A percentile compares a stretch with the other conserved stretches of the same genome.
Evolutionary conservation across 1,140 invertebrate species (phyloP).

Genomic region (Chrysomallon squamiferum): DNA sequence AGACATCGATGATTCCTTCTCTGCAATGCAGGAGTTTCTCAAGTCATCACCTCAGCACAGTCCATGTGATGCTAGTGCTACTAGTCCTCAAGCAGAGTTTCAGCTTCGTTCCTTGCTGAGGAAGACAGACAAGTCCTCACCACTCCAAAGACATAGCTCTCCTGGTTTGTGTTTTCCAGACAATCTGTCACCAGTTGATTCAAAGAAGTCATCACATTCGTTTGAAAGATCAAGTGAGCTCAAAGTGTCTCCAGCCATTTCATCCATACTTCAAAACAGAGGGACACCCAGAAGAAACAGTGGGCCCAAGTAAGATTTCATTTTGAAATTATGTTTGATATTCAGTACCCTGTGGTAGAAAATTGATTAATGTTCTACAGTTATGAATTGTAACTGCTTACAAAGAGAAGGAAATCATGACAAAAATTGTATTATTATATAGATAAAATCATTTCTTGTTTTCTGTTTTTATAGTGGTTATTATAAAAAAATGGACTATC

Average conservation of each 20-base stretch:
- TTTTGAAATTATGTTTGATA: too few relatives aligned
- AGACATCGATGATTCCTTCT: constrained; percentile 22
- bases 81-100: constrained; percentile 36
- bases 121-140: constrained; percentile 37
- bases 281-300: constrained; percentile 30
- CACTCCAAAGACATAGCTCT: constrained; percentile 38
- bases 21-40: constrained; percentile 33
- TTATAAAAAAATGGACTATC: too few relatives aligned
- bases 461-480: too few relatives aligned
- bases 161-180: constrained; percentile 24
- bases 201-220: constrained; percentile 35
- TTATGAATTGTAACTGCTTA: too few relatives aligned
- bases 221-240: constrained; percentile 26
- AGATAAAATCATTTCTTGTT: too few relatives aligned
- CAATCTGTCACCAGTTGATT: constrained; percentile 23
- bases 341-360: too few relatives aligned
- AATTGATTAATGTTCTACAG: too few relatives aligned
- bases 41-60: constrained; percentile 42
- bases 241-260: constrained; percentile 27
- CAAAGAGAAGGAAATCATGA: too few relatives aligned
- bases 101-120: constrained; percentile 40
- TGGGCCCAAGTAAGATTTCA: constrained; percentile 27
- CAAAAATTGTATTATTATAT: too few relatives aligned
- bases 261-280: constrained; percentile 42
- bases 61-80: constrained; percentile 26